Evolutionary conservation across 53 echinoderm and acorn worm species (phyloP), one percentile per base, ranked within the genome.

Genomic region (Paelopatides confundens): DNA sequence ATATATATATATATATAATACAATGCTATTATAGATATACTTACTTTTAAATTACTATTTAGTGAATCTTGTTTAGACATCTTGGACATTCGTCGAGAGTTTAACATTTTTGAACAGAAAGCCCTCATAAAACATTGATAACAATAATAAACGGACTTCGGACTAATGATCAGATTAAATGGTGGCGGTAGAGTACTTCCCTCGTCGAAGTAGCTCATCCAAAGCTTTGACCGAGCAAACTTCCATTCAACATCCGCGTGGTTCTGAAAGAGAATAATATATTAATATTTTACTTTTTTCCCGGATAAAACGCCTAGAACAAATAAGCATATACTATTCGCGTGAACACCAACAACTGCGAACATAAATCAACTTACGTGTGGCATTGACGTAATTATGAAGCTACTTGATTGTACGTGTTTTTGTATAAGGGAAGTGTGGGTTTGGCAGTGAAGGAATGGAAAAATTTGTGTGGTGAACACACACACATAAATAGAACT

Each of bases 141-240:
- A 46, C 89, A 93, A 71, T 93, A 97, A 34, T 89, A 87, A 3
- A 97, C 86, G 12, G 95, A 97, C 52, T 97, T 97, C 2, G 97
- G 97, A 53, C 97, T 97, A 88, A 93, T 90, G 77, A 97, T 93
- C 29, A 97, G 89, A 40, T 97, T 97, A 86, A 97, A 95, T 3
- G 97, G 97, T 11, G 97, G 95, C 36, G 97, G 97, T 21, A 97
- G 71, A 5, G 97, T 97, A 34, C 95, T 95, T 10, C 97, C 97
- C 69, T 97, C 97, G 65, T 97, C 97, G 32, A 97, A 97, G 69
- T 97, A 97, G 54, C 95, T 95, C 93, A 97, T 97, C 97, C 97
- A 97, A 9, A 97, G 87, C 66, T 97, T 97, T 43, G 97, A 91
- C 8, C 97, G 93, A 39, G 97, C 97, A 66, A 97, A 97, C 76